A percentile compares a stretch with the other conserved stretches of the same genome.
These are phyloP conservation scores for Todiramphus saurophagus DNA, from an alignment of 2,113 vertebrate species.

Conservation along the genomic window DNA sequence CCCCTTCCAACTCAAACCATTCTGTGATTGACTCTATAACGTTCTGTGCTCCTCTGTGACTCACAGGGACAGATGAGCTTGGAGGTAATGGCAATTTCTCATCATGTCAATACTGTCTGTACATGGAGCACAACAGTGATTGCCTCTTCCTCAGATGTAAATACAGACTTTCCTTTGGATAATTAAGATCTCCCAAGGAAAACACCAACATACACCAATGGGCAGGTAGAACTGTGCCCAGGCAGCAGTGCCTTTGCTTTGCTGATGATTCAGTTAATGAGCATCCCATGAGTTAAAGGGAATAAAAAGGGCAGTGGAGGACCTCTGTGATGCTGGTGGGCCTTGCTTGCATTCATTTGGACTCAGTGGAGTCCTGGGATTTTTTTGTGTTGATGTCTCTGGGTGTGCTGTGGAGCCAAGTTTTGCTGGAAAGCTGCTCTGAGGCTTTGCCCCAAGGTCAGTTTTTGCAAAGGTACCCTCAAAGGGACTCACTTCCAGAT, in stretches of 20 bases:
- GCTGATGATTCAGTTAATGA: not conserved
- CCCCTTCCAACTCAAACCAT: too few species aligned
- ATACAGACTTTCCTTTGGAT: not conserved
- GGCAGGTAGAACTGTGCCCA: not conserved
- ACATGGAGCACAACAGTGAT: fast-evolving
- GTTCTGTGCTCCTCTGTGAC: not conserved
- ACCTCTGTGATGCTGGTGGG: not conserved
- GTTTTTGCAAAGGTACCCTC: not conserved
- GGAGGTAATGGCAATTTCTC: fast-evolving
- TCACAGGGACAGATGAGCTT: fast-evolving
- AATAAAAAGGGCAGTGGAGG: not conserved
- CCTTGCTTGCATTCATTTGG: fast-evolving
- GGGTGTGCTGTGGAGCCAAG: fast-evolving
- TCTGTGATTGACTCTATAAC: too few species aligned
- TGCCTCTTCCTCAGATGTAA: not conserved
- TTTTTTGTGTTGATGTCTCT: not conserved
- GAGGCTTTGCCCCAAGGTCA: fast-evolving
- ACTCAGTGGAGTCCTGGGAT: not conserved
- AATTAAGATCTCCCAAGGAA: not conserved
- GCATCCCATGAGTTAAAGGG: fast-evolving
- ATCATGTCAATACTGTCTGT: fast-evolving
- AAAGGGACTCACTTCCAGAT: fast-evolving
- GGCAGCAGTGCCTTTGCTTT: not conserved
- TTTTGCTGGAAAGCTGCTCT: not conserved
- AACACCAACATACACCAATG: fast-evolving